Evolutionary conservation across 2,888 invertebrate species (phyloP).

Genomic region (Diaphora mendica): DNA sequence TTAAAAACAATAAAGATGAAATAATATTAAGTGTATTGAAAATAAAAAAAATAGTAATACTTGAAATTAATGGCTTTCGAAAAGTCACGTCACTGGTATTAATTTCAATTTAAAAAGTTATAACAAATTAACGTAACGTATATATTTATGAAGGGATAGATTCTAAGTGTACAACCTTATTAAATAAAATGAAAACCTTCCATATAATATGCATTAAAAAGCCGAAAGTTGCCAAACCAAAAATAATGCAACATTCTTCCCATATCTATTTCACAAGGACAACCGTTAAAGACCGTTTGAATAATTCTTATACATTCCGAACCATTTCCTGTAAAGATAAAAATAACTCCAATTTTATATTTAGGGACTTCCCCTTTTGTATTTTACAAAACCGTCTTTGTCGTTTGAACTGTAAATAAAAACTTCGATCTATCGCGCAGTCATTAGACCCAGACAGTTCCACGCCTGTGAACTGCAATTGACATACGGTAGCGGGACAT

Average conservation of each 20-base stretch:
- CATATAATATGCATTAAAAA: too few species aligned
- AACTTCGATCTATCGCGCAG: slow-evolving; percentile 17
- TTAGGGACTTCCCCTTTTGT: slow-evolving; percentile 36
- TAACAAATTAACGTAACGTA: too few species aligned
- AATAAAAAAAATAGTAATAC: too few species aligned
- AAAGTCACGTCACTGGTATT: too few species aligned
- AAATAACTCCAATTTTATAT: background rate
- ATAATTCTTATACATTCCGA: slow-evolving; percentile 11
- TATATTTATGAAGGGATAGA: too few species aligned
- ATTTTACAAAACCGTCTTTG: slow-evolving; percentile 4
- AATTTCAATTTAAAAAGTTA: background rate
- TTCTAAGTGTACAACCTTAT: too few species aligned
- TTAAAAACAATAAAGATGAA: too few species aligned
- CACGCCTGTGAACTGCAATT: slow-evolving; percentile 1
- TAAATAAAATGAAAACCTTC: too few species aligned
- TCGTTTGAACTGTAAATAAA: background rate
- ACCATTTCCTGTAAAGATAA: slow-evolving; percentile 1
- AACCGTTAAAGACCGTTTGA: background rate
- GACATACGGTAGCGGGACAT: slow-evolving; percentile 31
- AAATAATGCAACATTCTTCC: background rate
- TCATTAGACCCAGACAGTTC: slow-evolving; percentile 20
- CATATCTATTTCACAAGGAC: background rate
- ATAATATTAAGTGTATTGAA: too few species aligned
- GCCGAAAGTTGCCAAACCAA: too few species aligned
- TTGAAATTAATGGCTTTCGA: too few species aligned